Evolutionary conservation across 2,888 invertebrate genomes (phyloP).

Genomic region (Tipula unca): DNA sequence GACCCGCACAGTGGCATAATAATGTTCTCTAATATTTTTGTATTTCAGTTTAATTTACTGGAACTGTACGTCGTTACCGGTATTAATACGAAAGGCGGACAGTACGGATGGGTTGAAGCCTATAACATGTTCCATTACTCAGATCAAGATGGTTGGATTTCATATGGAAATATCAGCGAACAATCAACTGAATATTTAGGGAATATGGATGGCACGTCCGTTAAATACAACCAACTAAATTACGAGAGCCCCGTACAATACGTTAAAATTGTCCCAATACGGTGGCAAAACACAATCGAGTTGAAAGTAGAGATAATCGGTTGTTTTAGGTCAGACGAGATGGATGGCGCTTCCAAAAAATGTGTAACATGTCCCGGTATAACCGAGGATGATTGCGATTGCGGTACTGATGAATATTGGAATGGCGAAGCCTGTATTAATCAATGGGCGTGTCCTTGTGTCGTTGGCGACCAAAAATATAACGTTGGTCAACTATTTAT

Average conservation of each 20-base stretch:
- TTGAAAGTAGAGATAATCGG: constrained; percentile 69
- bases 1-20: not conserved
- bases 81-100: constrained; percentile 62
- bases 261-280: constrained; percentile 61
- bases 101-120: constrained; percentile 63
- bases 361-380: constrained; percentile 48
- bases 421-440: constrained; percentile 66
- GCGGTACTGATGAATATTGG: constrained; percentile 52
- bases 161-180: not conserved
- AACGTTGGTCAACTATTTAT: constrained; percentile 61
- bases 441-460: constrained; percentile 68
- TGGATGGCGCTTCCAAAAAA: not conserved
- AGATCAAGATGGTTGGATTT: constrained; percentile 55
- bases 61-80: constrained; percentile 70
- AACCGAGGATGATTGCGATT: constrained; percentile 43
- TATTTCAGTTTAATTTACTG: constrained; percentile 58
- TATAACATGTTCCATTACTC: constrained; percentile 67
- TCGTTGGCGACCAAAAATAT: constrained; percentile 54
- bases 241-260: constrained; percentile 63
- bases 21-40: not conserved
- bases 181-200: constrained; percentile 56
- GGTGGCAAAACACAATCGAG: constrained; percentile 66
- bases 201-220: constrained; percentile 57
- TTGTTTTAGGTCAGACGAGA: constrained; percentile 52
- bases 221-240: constrained; percentile 56